Conservation (phyloP, 2,797 vertebrate species). For the Danionella dracula region DNA sequence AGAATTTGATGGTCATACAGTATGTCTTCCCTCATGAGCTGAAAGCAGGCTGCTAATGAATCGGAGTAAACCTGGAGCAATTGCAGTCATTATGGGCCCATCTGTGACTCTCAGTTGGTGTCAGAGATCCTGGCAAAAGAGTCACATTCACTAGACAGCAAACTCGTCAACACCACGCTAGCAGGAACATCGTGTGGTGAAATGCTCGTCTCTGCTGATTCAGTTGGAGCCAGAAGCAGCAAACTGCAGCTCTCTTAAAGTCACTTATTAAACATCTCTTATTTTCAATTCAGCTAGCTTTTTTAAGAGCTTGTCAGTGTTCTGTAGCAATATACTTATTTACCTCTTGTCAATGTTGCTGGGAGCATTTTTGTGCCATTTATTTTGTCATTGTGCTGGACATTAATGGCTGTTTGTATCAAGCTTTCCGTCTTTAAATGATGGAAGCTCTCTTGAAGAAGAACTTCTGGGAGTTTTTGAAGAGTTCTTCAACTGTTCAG, state of each 20-base stretch:
- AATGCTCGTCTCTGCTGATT: no score
- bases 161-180: conserved; percentile 18
- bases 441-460: neutral
- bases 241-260: no score
- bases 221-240: no score
- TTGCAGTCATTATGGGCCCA: conserved; percentile 52
- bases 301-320: conserved; percentile 4
- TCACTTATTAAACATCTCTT: no score
- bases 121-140: conserved; percentile 34
- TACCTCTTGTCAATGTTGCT: neutral
- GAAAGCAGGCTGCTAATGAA: conserved; percentile 43
- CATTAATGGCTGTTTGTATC: neutral
- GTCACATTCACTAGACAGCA: conserved; percentile 24
- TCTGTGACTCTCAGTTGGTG: conserved; percentile 51
- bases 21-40: neutral
- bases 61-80: conserved; percentile 47
- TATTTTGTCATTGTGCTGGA: conserved; percentile 1
- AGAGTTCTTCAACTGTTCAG: neutral
- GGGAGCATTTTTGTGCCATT: conserved; percentile 5
- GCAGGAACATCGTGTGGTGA: conserved; percentile 38
- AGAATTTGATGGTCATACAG: neutral
- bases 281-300: no score
- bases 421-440: neutral
- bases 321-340: conserved; percentile 21
- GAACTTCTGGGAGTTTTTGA: neutral